phyloP scores from a whole-genome alignment of 2,888 invertebrate genomes.

The Netelia inedita region DNA sequence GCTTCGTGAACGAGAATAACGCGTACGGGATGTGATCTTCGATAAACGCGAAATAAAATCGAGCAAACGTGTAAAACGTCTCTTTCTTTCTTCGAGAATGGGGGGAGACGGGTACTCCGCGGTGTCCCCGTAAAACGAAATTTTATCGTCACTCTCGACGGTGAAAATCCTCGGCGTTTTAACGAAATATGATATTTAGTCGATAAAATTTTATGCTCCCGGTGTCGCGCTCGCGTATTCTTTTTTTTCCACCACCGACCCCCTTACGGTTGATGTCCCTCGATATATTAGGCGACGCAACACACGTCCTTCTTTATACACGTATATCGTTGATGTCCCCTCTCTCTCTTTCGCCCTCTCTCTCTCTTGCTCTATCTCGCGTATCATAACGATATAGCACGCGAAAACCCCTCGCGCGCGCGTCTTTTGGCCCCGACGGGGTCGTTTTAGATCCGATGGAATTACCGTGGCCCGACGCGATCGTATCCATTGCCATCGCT shows the following conservation, averaged over 20 bases:
- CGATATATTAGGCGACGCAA: background rate
- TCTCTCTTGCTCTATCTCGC: background rate
- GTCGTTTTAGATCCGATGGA: conserved; percentile 66
- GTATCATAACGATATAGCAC: background rate
- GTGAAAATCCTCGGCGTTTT: conserved; percentile 63
- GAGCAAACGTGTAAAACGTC: conserved; percentile 1
- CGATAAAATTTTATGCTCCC: conserved; percentile 74
- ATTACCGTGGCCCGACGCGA: conserved; percentile 56
- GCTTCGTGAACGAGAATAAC: background rate
- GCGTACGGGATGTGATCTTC: conserved; percentile 20
- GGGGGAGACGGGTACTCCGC: background rate
- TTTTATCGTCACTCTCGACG: conserved; percentile 65
- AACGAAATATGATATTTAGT: conserved; percentile 75
- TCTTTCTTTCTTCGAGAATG: background rate
- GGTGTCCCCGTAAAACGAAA: conserved; percentile 62
- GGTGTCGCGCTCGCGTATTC: conserved; percentile 32
- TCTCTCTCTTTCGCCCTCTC: background rate
- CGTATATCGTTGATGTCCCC: background rate
- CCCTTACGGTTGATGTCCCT: conserved; percentile 15
- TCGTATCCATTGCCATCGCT: conserved; percentile 42
- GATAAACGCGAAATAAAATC: conserved; percentile 40
- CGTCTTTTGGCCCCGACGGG: conserved; percentile 53
- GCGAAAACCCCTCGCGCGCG: background rate
- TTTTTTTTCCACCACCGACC: background rate
- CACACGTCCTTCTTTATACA: background rate